Conservation (phyloP, 2,888 invertebrate genomes). For the Julus scanicus region DNA sequence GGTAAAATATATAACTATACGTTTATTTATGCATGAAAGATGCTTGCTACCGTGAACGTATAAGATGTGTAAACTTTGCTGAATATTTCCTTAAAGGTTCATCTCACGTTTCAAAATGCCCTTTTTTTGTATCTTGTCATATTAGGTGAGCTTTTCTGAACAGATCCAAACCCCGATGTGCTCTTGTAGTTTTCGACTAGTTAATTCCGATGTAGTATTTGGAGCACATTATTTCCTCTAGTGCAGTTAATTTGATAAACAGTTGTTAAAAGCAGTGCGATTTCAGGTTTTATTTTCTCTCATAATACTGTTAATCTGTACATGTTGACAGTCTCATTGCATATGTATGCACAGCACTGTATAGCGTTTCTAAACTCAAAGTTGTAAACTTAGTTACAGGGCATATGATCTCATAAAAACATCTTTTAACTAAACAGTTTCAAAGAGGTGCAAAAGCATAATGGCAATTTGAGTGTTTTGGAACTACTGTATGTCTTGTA, state of each 20-base stretch:
- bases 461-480: not conserved
- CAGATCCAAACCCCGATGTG: slow-evolving; percentile 17
- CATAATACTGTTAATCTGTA: not conserved
- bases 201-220: slow-evolving; percentile 1
- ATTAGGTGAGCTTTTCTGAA: slow-evolving; percentile 25
- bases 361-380: not conserved
- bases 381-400: not conserved
- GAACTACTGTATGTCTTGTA: not conserved
- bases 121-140: slow-evolving; percentile 41
- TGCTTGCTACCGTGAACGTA: slow-evolving; percentile 34
- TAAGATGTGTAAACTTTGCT: slow-evolving; percentile 45
- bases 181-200: slow-evolving; percentile 27
- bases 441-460: not conserved
- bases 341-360: not conserved
- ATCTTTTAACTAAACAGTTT: not conserved
- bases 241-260: not conserved
- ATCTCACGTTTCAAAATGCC: not conserved
- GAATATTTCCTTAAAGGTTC: slow-evolving; percentile 12
- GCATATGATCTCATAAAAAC: slow-evolving; percentile 6
- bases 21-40: slow-evolving; percentile 29
- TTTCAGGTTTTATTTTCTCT: not conserved
- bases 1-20: not conserved
- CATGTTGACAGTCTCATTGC: not conserved
- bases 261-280: not conserved
- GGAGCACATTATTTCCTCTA: not conserved